Percentiles rank a stretch among this genome's conserved stretches.
Evolutionary conservation across 37 sponge, comb jelly and placozoan species (phyloP).

Genomic region (Mnemiopsis leidyi): DNA sequence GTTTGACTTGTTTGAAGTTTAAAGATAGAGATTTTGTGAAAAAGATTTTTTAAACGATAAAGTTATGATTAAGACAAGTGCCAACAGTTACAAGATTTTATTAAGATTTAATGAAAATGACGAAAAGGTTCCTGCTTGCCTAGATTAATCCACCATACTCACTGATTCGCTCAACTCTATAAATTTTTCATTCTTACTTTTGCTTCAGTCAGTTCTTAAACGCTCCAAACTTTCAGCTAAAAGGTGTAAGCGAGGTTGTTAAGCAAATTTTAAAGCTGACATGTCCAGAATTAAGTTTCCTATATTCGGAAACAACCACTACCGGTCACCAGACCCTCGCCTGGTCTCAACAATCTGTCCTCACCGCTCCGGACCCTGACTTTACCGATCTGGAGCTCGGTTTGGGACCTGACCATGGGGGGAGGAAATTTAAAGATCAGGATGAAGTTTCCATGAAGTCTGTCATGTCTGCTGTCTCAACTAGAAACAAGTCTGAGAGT

Average conservation of each 20-base stretch:
- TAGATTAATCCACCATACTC: too few relatives aligned
- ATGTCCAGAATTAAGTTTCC: not conserved
- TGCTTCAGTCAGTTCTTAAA: not conserved
- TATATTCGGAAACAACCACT: not conserved
- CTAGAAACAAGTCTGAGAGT: not conserved
- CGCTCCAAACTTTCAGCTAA: not conserved
- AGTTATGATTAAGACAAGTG: not conserved
- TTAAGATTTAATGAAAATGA: not conserved
- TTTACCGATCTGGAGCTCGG: not conserved
- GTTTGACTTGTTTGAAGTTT: not conserved
- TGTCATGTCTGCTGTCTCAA: not conserved
- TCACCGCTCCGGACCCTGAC: not conserved
- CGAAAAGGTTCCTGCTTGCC: conserved; percentile 11
- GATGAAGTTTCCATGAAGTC: not conserved
- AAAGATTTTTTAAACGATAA: not conserved
- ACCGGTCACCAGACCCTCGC: not conserved
- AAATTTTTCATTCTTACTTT: too few relatives aligned
- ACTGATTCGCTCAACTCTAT: too few relatives aligned
- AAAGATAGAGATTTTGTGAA: not conserved
- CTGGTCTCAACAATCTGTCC: not conserved
- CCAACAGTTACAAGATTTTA: not conserved
- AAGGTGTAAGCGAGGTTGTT: not conserved
- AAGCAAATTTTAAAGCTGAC: not conserved
- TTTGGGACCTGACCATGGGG: not conserved
- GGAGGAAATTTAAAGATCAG: too few relatives aligned